Evolutionary conservation across 1,140 invertebrate genomes (phyloP), one percentile per base, ranked within the genome.

Genomic region (Palaemon carinicauda): DNA sequence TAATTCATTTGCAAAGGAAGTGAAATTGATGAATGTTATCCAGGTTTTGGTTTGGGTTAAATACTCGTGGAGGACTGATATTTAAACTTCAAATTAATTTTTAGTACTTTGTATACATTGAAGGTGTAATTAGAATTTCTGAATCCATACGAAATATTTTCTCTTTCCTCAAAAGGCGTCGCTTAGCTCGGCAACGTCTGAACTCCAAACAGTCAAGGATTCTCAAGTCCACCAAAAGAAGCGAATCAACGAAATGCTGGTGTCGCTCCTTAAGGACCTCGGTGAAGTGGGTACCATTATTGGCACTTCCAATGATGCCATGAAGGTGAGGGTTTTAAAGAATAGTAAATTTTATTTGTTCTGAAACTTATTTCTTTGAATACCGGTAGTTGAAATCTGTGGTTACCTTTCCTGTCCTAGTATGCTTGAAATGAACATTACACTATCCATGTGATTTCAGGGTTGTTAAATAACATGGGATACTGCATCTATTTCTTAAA

Each of bases 171-270:
- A 41, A 21, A 60, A 86, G 84, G 52, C 74, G 21, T 80, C 84
- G 17, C 77, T 86, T 21, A 80, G n/a, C 24, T 69, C 74, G 2
- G 84, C 84, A 31, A 86, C 84, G 12, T 86, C 84, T 95, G 0
- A 98, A 99, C 91, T 92, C 99, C 82, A 97, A 99, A 90, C 96
- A 97, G 90, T 98, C n/a, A 95, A 96, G 90, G 98, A 99, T 90
- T 95, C 96, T 92, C 96, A 95, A 1, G 94, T 95, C 10, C 97
- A 99, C 91, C 98, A 99, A 91, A 96, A 96, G 91, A 98, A 98
- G 91, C 94, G 98, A 75, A 96, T 98, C 80, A 96, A 96, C 17
- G 98, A 99, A 90, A 98, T 99, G 94, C 92, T 99, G 65, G 95
- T 96, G 54, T 98, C 97, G 91, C 93, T 99, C 12, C 92, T 99